Percentiles rank a stretch among this genome's conserved stretches.
phyloP scores from a whole-genome alignment of 1,140 invertebrate genomes.

The Ooceraea biroi region DNA sequence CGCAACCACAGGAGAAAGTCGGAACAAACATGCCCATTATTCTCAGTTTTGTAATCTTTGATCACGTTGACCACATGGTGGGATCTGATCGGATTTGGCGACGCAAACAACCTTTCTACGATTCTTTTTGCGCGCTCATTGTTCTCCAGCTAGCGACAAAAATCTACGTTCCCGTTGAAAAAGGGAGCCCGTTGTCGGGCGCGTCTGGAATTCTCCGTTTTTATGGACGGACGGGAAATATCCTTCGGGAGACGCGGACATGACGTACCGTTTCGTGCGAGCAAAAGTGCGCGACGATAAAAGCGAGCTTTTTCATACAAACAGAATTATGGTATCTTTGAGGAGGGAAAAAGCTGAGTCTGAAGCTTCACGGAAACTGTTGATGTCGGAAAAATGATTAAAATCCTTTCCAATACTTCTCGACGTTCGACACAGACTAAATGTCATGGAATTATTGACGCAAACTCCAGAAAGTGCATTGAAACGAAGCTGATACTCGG shows the following conservation, averaged over 20 bases:
- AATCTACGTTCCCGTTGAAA: constrained; percentile 28
- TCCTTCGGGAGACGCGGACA: constrained; percentile 18
- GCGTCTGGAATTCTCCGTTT: constrained; percentile 52
- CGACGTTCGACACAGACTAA: too few relatives aligned
- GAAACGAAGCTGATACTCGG: too few relatives aligned
- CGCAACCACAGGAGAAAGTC: not conserved
- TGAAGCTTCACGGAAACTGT: not conserved
- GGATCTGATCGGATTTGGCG: constrained; percentile 38
- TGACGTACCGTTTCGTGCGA: constrained; percentile 43
- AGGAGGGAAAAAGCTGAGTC: constrained; percentile 4
- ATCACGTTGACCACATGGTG: constrained; percentile 2
- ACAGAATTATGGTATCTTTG: not conserved
- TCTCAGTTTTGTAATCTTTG: constrained; percentile 23
- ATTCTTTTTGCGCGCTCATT: constrained; percentile 41
- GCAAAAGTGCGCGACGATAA: constrained; percentile 33
- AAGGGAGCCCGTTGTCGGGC: constrained; percentile 27
- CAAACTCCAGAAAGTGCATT: too few relatives aligned
- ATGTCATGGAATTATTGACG: not conserved
- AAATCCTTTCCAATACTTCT: not conserved
- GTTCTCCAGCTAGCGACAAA: constrained; percentile 34
- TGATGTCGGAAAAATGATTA: constrained; percentile 18
- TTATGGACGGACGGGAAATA: constrained; percentile 55
- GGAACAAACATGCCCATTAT: constrained; percentile 38
- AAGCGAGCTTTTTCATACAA: constrained; percentile 25
- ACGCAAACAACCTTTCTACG: not conserved